Evolutionary conservation across 2,888 invertebrate species (phyloP).

Genomic region (Cantharis nigra): DNA sequence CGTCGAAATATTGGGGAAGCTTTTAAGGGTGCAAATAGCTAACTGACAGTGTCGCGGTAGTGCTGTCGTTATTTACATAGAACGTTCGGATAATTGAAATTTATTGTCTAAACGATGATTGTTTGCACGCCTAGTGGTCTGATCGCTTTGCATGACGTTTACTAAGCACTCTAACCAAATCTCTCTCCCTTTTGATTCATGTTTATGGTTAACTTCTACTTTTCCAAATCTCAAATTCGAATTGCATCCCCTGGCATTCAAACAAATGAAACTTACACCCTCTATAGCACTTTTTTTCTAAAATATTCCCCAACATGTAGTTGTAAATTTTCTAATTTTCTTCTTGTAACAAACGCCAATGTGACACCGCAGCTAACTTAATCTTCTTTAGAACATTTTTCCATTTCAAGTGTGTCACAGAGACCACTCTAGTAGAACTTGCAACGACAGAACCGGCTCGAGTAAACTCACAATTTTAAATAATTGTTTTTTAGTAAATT

Average conservation of each 20-base stretch:
- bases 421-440: background rate
- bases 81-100: conserved; percentile 53
- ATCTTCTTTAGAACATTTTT: background rate
- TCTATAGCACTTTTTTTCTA: background rate
- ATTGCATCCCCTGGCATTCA: conserved; percentile 5
- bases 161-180: conserved; percentile 38
- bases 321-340: background rate
- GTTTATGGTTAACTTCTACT: conserved; percentile 44
- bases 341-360: background rate
- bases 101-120: conserved; percentile 54
- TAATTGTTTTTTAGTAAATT: too few relatives aligned
- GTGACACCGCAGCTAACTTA: background rate
- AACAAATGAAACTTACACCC: background rate
- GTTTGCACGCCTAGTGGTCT: conserved; percentile 43
- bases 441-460: background rate
- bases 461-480: background rate
- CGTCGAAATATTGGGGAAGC: conserved; percentile 35
- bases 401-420: background rate
- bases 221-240: conserved; percentile 19
- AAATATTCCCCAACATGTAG: background rate
- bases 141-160: conserved; percentile 42
- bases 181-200: conserved; percentile 41
- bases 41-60: conserved; percentile 51
- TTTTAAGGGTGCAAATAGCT: conserved; percentile 52
- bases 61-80: conserved; percentile 47